Percentiles rank a stretch among this genome's conserved stretches.
Evolutionary conservation across 2,888 invertebrate species (phyloP).

Genomic region (Tetragnatha montana): DNA sequence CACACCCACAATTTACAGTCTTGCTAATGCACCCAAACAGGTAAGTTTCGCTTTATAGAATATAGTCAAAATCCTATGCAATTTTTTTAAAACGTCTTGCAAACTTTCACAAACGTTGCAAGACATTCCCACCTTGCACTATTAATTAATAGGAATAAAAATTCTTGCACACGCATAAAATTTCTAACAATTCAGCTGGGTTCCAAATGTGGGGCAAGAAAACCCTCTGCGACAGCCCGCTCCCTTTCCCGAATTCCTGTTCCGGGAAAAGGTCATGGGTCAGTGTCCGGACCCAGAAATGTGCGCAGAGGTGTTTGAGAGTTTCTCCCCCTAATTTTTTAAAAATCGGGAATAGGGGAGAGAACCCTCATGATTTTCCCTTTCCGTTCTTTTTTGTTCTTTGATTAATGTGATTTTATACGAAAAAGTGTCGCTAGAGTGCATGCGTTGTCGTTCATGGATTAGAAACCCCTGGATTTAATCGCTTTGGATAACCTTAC

Average conservation of each 20-base stretch:
- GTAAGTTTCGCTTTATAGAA: no score
- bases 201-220: not conserved
- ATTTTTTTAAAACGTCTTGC: no score
- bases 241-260: not conserved
- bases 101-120: no score
- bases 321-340: not conserved
- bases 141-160: no score
- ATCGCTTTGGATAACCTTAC: not conserved
- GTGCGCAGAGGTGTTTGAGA: conserved; percentile 5
- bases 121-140: no score
- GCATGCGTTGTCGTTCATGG: not conserved
- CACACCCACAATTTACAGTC: no score
- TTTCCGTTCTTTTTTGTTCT: not conserved
- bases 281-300: not conserved
- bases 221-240: not conserved
- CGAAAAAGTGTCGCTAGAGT: not conserved
- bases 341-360: not conserved
- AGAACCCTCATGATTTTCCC: not conserved
- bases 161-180: no score
- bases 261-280: conserved; percentile 23
- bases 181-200: not conserved
- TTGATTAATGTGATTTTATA: not conserved
- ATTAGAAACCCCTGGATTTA: not conserved
- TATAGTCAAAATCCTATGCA: no score
- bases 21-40: no score